These are phyloP conservation scores for Lycorma delicatula DNA, from an alignment of 1,140 invertebrate genomes.

Conservation along the genomic window DNA sequence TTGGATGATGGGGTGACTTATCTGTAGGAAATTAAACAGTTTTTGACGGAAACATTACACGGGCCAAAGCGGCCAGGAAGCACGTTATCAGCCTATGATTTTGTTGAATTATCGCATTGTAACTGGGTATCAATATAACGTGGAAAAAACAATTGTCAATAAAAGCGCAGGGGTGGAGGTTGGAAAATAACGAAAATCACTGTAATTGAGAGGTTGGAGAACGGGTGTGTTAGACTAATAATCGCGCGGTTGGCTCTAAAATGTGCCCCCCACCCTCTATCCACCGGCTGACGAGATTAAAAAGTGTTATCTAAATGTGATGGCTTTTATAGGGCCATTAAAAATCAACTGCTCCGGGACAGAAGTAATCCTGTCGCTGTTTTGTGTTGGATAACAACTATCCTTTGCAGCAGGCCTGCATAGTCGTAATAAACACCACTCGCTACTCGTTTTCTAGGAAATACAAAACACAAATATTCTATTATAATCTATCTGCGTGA, in stretches of 20 bases:
- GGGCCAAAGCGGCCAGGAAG: neutral
- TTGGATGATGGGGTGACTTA: neutral
- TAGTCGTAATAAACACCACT: too few relatives aligned
- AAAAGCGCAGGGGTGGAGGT: neutral
- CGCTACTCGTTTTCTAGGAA: too few relatives aligned
- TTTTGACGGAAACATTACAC: slow-evolving; percentile 7
- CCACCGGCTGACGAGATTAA: neutral
- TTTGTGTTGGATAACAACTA: too few relatives aligned
- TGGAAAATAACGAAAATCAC: slow-evolving; percentile 6
- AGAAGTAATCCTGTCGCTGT: neutral
- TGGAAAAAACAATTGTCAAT: slow-evolving; percentile 6
- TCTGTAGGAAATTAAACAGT: slow-evolving; percentile 6
- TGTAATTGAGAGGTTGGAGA: neutral
- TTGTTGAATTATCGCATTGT: slow-evolving; percentile 4
- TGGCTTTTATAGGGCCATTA: slow-evolving; percentile 4
- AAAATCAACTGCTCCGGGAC: neutral
- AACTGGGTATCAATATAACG: neutral
- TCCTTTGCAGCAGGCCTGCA: too few relatives aligned
- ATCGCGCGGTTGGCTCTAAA: too few relatives aligned
- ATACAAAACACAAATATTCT: too few relatives aligned
- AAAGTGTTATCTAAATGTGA: slow-evolving; percentile 1
- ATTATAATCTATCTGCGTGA: too few relatives aligned
- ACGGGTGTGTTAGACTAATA: too few relatives aligned
- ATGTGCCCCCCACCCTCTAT: too few relatives aligned
- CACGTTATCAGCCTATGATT: neutral